phyloP scores from a whole-genome alignment of 2,888 invertebrate genomes.

The Tipula helvola region DNA sequence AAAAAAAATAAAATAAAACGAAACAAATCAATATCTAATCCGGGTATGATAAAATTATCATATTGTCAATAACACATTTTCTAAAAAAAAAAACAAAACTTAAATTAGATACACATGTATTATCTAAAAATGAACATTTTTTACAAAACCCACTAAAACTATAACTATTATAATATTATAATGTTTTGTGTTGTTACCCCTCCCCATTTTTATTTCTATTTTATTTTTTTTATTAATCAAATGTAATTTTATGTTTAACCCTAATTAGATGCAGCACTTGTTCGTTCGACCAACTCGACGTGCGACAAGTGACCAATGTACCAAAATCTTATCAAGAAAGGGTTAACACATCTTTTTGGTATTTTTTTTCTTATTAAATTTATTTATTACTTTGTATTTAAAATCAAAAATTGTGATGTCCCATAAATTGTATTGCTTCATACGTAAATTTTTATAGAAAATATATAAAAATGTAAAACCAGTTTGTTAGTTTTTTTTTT shows the following conservation, averaged over 20 bases:
- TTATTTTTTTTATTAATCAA: background rate
- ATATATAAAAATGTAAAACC: background rate
- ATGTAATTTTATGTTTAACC: background rate
- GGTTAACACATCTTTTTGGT: background rate
- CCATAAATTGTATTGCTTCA: background rate
- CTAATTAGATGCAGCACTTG: background rate
- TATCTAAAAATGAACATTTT: background rate
- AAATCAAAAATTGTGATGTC: background rate
- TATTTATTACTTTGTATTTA: background rate
- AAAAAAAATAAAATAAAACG: background rate
- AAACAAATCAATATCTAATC: background rate
- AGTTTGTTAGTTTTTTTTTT: background rate
- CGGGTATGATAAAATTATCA: background rate
- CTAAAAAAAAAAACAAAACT: background rate
- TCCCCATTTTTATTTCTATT: background rate
- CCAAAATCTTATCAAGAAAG: background rate
- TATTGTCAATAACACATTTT: background rate
- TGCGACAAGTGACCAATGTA: background rate
- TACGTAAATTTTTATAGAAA: background rate
- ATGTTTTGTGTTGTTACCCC: background rate
- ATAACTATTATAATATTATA: background rate
- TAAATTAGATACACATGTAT: background rate
- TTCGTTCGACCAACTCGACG: background rate
- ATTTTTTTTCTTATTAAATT: background rate
- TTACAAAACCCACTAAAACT: background rate